Percentiles rank a stretch among this genome's conserved stretches.
Evolutionary conservation across 2,888 invertebrate genomes (phyloP).

Genomic region (Argyra leucocephala): DNA sequence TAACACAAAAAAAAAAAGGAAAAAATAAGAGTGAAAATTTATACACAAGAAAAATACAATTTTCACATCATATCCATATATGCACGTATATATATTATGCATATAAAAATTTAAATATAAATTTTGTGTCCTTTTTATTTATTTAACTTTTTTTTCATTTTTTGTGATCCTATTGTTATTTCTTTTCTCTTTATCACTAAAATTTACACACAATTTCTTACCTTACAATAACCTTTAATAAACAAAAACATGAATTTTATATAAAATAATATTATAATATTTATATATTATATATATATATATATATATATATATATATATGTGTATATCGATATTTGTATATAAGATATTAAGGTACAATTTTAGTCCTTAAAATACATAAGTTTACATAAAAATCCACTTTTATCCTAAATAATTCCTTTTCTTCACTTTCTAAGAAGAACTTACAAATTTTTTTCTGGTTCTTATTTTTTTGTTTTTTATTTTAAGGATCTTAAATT

Average conservation of each 20-base stretch:
- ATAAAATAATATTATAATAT: not conserved
- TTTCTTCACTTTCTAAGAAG: slow-evolving; percentile 2
- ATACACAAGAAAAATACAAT: no score
- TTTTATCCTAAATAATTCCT: slow-evolving; percentile 6
- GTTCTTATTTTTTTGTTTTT: no score
- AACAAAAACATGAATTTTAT: not conserved
- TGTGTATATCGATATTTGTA: not conserved
- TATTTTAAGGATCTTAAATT: no score
- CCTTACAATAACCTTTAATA: not conserved
- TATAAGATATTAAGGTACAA: not conserved
- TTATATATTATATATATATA: not conserved
- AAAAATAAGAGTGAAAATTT: not conserved
- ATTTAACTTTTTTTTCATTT: not conserved
- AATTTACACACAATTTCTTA: not conserved
- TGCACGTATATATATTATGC: not conserved
- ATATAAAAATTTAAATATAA: not conserved
- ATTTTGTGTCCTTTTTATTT: not conserved
- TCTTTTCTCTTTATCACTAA: not conserved
- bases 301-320: not conserved
- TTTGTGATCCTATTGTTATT: not conserved
- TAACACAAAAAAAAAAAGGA: not conserved
- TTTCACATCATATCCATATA: no score
- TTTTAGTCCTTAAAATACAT: not conserved
- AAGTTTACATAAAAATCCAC: slow-evolving; percentile 4
- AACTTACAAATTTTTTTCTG: not conserved